These are phyloP conservation scores for Protomyctophum bolini DNA, from an alignment of 2,113 vertebrate genomes.

Conservation along the genomic window DNA sequence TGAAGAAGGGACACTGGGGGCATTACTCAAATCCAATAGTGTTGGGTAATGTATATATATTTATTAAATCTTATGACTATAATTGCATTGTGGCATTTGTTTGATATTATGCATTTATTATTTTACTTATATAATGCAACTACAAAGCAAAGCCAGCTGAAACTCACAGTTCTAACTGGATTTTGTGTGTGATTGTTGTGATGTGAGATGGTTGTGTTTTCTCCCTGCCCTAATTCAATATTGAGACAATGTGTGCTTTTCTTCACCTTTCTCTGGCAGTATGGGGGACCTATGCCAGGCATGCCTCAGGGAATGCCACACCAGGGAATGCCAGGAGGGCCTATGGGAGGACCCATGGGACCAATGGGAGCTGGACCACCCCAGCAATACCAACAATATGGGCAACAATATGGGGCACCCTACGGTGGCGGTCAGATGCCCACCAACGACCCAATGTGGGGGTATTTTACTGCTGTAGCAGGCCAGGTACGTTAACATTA, in stretches of 20 bases:
- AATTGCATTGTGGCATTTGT: too few species aligned
- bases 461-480: conserved; percentile 84
- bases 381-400: conserved; percentile 62
- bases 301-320: conserved; percentile 54
- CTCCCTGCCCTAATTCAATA: too few species aligned
- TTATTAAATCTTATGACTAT: too few species aligned
- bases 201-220: too few species aligned
- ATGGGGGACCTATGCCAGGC: conserved; percentile 75
- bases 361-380: conserved; percentile 67
- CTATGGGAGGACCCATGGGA: conserved; percentile 65
- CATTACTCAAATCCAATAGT: too few species aligned
- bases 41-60: too few species aligned
- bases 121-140: too few species aligned
- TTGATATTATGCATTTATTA: too few species aligned
- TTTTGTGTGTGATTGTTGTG: too few species aligned
- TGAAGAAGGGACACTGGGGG: too few species aligned
- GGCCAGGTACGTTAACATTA: conserved; percentile 77
- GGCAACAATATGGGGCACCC: conserved; percentile 62
- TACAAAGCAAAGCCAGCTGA: too few species aligned
- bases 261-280: conserved; percentile 55
- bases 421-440: conserved; percentile 62
- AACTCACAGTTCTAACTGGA: too few species aligned
- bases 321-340: conserved; percentile 62
- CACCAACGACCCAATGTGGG: conserved; percentile 83
- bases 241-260: background rate